Conservation (phyloP, 1,140 invertebrate genomes). For the Diachasmimorpha longicaudata region DNA sequence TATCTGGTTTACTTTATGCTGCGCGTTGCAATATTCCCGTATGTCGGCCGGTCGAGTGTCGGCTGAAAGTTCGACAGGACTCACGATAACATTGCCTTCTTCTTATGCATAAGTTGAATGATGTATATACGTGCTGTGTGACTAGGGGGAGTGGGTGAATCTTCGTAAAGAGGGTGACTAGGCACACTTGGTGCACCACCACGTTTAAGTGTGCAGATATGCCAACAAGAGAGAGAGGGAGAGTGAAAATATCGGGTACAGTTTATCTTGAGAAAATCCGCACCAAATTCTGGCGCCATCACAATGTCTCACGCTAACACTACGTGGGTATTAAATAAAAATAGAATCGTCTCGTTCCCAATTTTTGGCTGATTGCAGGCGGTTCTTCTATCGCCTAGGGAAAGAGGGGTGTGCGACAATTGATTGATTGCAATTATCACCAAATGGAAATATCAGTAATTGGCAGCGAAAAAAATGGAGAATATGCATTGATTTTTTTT, state of each 20-base stretch:
- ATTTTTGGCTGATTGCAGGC: conserved; percentile 31
- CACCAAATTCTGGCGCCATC: neutral
- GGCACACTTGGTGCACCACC: neutral
- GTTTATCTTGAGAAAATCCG: neutral
- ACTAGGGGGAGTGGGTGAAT: neutral
- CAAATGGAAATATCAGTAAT: too few species aligned
- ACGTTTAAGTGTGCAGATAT: neutral
- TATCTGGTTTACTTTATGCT: neutral
- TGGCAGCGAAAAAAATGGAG: too few species aligned
- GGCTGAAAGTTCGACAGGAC: neutral
- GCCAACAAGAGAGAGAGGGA: neutral
- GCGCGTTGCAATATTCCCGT: too few species aligned
- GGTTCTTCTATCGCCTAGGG: conserved; percentile 28
- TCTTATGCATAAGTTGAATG: neutral
- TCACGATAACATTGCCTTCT: neutral
- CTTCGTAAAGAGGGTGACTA: neutral
- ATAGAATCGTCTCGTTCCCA: conserved; percentile 33
- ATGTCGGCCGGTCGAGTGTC: neutral
- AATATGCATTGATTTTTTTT: neutral
- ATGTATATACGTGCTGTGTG: neutral
- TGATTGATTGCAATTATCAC: neutral
- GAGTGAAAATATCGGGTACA: neutral
- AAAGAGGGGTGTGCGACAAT: neutral
- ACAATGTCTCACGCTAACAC: neutral
- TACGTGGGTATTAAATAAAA: conserved; percentile 28